Conservation (phyloP, 2,797 vertebrate species). For the Spondyliosoma cantharus region DNA sequence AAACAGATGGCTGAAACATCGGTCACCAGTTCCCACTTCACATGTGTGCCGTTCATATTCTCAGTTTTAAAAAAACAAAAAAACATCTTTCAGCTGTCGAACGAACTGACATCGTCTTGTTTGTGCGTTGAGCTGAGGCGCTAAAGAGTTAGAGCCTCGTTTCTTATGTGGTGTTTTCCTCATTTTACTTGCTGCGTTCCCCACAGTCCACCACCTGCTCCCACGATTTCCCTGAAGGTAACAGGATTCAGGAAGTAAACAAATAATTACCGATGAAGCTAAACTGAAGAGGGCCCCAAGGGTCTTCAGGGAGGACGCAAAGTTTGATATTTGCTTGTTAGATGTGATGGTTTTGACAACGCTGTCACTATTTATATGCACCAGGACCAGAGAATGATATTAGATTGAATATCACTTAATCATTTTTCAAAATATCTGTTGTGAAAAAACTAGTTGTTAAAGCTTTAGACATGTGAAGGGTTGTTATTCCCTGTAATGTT, state of each 20-base stretch:
- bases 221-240: background rate
- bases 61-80: background rate
- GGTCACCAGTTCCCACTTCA: background rate
- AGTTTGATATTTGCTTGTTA: background rate
- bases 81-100: background rate
- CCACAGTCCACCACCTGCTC: background rate
- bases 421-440: background rate
- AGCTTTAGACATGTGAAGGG: background rate
- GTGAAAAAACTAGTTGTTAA: too few relatives aligned
- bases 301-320: background rate
- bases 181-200: background rate
- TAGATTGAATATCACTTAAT: background rate
- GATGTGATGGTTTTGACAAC: slow-evolving; percentile 2
- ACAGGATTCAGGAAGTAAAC: slow-evolving; percentile 32
- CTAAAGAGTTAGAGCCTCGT: too few relatives aligned
- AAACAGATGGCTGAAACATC: background rate
- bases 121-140: background rate
- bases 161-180: background rate
- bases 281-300: background rate
- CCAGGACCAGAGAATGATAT: background rate
- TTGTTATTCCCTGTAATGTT: background rate
- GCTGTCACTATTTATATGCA: background rate
- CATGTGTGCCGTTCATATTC: background rate
- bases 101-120: background rate
- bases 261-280: background rate